Percentiles rank a stretch among this genome's conserved stretches.
Evolutionary conservation across 1,140 invertebrate species (phyloP).

Genomic region (Zaprionus gabonicus): DNA sequence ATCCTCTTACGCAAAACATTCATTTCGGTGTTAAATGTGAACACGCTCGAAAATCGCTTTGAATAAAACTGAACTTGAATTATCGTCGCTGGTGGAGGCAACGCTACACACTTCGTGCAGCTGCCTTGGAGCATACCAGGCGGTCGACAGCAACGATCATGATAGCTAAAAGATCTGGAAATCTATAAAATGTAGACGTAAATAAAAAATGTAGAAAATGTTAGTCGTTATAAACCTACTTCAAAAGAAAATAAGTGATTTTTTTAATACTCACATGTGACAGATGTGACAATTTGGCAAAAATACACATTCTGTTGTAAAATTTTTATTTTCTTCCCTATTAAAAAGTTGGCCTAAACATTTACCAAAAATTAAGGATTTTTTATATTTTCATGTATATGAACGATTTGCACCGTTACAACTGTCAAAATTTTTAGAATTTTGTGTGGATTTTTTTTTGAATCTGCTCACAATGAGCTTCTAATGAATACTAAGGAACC

Average conservation of each 20-base stretch:
- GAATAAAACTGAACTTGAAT: conserved; percentile 50
- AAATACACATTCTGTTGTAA: too few species aligned
- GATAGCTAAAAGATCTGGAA: conserved; percentile 59
- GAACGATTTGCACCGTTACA: too few species aligned
- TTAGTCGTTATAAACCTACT: too few species aligned
- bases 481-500: background rate
- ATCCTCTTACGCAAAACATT: conserved; percentile 64
- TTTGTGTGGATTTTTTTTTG: conserved; percentile 1
- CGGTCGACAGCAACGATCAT: conserved; percentile 52
- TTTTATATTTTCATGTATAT: background rate
- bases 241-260: too few species aligned
- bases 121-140: conserved; percentile 34
- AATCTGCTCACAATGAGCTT: background rate
- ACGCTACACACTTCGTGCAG: conserved; percentile 2
- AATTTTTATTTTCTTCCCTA: too few species aligned
- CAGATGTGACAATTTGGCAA: too few species aligned
- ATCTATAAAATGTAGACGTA: conserved; percentile 56
- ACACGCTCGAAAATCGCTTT: conserved; percentile 32
- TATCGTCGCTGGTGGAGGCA: background rate
- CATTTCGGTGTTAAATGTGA: conserved; percentile 34
- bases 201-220: background rate
- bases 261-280: too few species aligned
- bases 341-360: background rate
- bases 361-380: background rate
- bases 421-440: conserved; percentile 12